Percentiles rank a stretch among this genome's conserved stretches.
Conservation (phyloP, 2,888 invertebrate genomes). For the Tachina grossa region DNA sequence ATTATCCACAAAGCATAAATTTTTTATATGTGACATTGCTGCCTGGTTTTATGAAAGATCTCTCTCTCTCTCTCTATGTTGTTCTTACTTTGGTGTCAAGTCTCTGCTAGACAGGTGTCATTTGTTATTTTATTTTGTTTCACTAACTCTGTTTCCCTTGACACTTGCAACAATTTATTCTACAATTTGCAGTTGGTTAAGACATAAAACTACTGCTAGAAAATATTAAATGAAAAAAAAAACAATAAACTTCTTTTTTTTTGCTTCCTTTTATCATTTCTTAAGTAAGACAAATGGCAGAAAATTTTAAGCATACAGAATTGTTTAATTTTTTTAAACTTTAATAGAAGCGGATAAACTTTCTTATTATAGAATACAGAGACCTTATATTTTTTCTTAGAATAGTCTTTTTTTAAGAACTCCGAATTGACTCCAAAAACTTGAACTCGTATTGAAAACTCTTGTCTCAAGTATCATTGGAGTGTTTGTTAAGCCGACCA, state of each 20-base stretch:
- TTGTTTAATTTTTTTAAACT: too few species aligned
- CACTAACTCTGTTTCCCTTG: conserved; percentile 17
- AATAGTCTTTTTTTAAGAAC: too few species aligned
- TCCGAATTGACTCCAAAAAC: too few species aligned
- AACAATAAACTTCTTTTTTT: background rate
- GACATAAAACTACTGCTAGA: conserved; percentile 1
- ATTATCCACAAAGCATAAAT: background rate
- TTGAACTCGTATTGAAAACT: too few species aligned
- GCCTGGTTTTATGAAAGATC: background rate
- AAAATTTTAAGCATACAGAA: too few species aligned
- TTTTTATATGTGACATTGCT: background rate
- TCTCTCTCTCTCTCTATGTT: background rate
- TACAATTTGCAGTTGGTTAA: conserved; percentile 25
- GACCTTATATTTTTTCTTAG: too few species aligned
- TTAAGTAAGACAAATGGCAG: too few species aligned
- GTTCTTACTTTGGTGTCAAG: background rate
- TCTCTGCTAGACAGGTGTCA: conserved; percentile 31
- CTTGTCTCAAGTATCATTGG: too few species aligned
- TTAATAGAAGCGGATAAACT: too few species aligned
- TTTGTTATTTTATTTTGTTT: conserved; percentile 37
- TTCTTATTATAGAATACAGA: too few species aligned
- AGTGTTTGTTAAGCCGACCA: too few species aligned
- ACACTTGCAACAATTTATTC: conserved; percentile 54
- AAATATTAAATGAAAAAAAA: conserved; percentile 18
- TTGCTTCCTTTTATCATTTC: too few species aligned